Conservation (phyloP, 2,797 vertebrate genomes). For the Microchirus variegatus region DNA sequence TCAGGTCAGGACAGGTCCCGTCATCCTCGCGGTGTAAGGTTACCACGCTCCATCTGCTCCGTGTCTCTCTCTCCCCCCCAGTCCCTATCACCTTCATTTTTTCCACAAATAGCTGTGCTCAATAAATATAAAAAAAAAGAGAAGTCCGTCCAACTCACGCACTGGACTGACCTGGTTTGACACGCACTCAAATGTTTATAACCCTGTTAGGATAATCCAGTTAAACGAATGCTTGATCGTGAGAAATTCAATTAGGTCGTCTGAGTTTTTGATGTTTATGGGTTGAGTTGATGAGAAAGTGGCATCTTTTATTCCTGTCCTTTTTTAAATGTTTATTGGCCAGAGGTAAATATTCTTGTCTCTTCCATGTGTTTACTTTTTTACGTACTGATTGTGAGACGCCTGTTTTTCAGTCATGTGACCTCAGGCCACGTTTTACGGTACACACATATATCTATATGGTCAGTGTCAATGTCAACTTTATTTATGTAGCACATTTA, state of each 20-base stretch:
- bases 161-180: conserved; percentile 17
- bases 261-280: conserved; percentile 23
- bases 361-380: not conserved
- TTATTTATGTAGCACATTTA: too few relatives aligned
- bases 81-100: too few relatives aligned
- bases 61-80: not conserved
- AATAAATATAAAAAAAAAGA: conserved; percentile 3
- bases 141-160: conserved; percentile 3
- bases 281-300: conserved; percentile 2
- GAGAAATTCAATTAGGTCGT: conserved; percentile 23
- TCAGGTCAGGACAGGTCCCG: not conserved
- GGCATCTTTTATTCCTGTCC: not conserved
- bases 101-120: conserved; percentile 11
- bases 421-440: too few relatives aligned
- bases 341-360: not conserved
- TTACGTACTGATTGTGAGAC: not conserved
- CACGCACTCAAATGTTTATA: conserved; percentile 18
- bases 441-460: too few relatives aligned
- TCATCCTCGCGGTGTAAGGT: conserved; percentile 51
- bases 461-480: too few relatives aligned
- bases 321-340: not conserved
- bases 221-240: conserved; percentile 29
- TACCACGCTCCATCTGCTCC: conserved; percentile 62
- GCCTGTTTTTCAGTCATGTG: too few relatives aligned
- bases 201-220: conserved; percentile 42